These are phyloP conservation scores for Centropus unirufus DNA, from an alignment of 2,113 vertebrate genomes.

Conservation along the genomic window DNA sequence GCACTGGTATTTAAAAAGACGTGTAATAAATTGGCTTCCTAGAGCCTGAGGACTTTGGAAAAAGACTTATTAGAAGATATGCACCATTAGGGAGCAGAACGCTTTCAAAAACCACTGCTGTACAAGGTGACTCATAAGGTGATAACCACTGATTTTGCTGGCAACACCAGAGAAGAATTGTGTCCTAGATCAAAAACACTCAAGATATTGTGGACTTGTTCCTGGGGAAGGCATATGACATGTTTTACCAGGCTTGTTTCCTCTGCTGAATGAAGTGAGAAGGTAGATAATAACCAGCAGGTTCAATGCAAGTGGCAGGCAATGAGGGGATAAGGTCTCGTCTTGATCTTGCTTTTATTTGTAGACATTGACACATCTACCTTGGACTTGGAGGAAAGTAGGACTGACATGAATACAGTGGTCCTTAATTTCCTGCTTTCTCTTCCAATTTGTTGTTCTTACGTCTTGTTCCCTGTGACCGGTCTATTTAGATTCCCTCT, in stretches of 20 bases:
- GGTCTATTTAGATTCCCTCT: background rate
- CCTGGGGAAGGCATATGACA: constrained; percentile 37
- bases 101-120: constrained; percentile 7
- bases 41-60: constrained; percentile 19
- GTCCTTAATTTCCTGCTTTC: background rate
- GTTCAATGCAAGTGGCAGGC: background rate
- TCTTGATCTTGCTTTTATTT: background rate
- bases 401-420: background rate
- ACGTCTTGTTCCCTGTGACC: background rate
- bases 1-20: constrained; percentile 4
- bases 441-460: background rate
- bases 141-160: background rate
- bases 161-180: constrained; percentile 43
- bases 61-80: constrained; percentile 24
- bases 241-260: constrained; percentile 48
- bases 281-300: constrained; percentile 23
- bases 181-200: constrained; percentile 47
- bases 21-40: constrained; percentile 43
- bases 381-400: background rate
- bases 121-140: constrained; percentile 44
- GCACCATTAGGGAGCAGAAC: constrained; percentile 24
- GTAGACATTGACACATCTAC: background rate
- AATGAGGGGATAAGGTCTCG: background rate
- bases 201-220: constrained; percentile 8
- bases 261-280: constrained; percentile 59